Conservation (phyloP, 2,888 invertebrate species). For the Auanema sp. region DNA sequence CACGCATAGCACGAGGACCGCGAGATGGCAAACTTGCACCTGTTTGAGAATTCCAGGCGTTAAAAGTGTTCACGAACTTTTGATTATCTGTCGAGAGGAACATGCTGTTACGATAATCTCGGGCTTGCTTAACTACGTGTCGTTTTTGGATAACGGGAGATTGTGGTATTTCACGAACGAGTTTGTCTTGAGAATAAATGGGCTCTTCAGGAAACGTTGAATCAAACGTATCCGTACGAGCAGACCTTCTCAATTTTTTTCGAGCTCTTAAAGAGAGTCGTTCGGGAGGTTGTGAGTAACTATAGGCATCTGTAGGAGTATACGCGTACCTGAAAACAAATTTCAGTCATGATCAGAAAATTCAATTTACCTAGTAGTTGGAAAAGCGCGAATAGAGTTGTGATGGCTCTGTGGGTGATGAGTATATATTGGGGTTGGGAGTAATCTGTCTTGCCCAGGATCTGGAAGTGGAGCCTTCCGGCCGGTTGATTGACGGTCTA, state of each 20-base stretch:
- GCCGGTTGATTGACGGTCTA: constrained; percentile 3
- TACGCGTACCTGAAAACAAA: constrained; percentile 17
- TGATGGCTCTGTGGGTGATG: constrained; percentile 12
- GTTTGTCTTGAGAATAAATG: background rate
- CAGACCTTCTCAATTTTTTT: constrained; percentile 10
- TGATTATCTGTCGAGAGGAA: background rate
- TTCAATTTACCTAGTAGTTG: constrained; percentile 35
- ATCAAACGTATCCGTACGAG: background rate
- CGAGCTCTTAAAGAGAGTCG: constrained; percentile 19
- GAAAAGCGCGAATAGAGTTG: constrained; percentile 36
- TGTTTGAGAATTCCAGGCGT: constrained; percentile 15
- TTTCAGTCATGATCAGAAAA: background rate
- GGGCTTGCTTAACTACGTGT: too few relatives aligned
- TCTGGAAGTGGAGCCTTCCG: background rate
- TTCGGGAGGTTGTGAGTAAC: background rate
- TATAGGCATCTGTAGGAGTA: constrained; percentile 1
- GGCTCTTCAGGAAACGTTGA: constrained; percentile 1
- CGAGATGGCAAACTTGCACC: constrained; percentile 16
- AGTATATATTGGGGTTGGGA: background rate
- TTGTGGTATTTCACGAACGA: background rate
- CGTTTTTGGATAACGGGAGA: background rate
- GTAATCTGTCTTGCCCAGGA: constrained; percentile 1
- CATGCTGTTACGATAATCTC: too few relatives aligned
- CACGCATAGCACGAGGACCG: constrained; percentile 11
- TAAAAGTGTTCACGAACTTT: background rate